These are phyloP conservation scores for Silurus aristotelis DNA, from an alignment of 2,797 vertebrate species.

Conservation along the genomic window DNA sequence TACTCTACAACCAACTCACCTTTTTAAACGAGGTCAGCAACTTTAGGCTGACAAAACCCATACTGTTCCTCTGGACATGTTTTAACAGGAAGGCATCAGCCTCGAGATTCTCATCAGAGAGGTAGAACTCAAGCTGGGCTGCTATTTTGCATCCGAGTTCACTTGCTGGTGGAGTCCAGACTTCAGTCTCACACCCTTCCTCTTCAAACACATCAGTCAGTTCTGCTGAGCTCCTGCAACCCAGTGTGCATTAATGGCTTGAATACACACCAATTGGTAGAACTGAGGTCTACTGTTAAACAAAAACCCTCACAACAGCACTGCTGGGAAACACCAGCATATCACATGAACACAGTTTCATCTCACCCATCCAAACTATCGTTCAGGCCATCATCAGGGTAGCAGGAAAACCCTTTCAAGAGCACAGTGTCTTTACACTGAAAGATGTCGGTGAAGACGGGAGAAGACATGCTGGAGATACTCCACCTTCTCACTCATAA, in stretches of 20 bases:
- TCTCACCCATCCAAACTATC: constrained; percentile 63
- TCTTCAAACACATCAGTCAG: constrained; percentile 55
- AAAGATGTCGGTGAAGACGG: constrained; percentile 46
- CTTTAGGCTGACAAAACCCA: constrained; percentile 79
- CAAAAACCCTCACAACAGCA: neutral
- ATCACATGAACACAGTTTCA: neutral
- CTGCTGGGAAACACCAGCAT: neutral
- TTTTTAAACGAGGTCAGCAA: constrained; percentile 79
- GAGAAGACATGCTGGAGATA: constrained; percentile 58
- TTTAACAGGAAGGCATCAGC: constrained; percentile 77
- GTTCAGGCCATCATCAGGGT: constrained; percentile 56
- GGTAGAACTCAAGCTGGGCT: constrained; percentile 73
- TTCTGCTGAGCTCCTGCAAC: constrained; percentile 61
- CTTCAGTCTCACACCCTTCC: constrained; percentile 52
- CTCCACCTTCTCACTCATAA: neutral
- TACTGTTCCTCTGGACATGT: constrained; percentile 76
- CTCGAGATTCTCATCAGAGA: constrained; percentile 75
- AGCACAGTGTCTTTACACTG: constrained; percentile 43
- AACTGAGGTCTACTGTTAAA: neutral
- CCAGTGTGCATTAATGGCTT: neutral
- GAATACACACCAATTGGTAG: neutral
- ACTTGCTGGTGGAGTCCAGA: constrained; percentile 49
- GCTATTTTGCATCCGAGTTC: constrained; percentile 69
- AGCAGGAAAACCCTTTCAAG: constrained; percentile 39
- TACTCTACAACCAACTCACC: constrained; percentile 71